Base-by-base conservation (phyloP, 2,888 invertebrate species). In the Netelia virgata region DNA sequence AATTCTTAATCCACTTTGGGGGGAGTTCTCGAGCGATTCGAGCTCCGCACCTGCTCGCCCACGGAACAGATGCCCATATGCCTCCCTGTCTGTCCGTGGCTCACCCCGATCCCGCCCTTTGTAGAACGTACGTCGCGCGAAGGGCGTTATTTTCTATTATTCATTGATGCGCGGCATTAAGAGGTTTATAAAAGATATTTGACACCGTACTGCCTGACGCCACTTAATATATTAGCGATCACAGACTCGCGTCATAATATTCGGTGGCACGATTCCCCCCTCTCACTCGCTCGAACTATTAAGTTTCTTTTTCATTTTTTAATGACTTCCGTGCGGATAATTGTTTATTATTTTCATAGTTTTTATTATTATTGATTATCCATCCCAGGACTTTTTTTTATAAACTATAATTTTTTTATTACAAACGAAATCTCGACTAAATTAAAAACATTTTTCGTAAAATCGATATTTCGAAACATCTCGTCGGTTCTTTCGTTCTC, bases 11-110 rank as follows among this genome's bases (percentile, higher is more conserved):
- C 90, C 87, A 89, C 89, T 90, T 89, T 88, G 88, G 87, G 86
- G 87, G 86, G 85, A 87, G 87, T 90, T 89, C 85, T 68, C 86
- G 86, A 82, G 86, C 84, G 88, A 89, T 89, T 86, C 87, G 86
- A 89, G 87, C 84, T 87, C 88, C 88, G 88, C 91, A 91, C 91
- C 91, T 91, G 91, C 91, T 89, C 75, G 83, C 87, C 5, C 79
- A 79, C 82, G 79, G 79, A 87, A 87, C 91, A 90, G 90, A 91
- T 90, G 91, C 90, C 50, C 23, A 50, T 14, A 41, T 74, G 6
- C 2, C 61, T 64, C 77, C 50, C 47, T 43, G 70, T 59, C 47
- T 47, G 14, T 47, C 36, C 28, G 28, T 14, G 68, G 16, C 43
- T 55, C 23, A 36, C 36, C 70, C 28, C 36, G 53, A 43, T 64